phyloP scores from a whole-genome alignment of 2,888 invertebrate species.

The Tachina lurida region DNA sequence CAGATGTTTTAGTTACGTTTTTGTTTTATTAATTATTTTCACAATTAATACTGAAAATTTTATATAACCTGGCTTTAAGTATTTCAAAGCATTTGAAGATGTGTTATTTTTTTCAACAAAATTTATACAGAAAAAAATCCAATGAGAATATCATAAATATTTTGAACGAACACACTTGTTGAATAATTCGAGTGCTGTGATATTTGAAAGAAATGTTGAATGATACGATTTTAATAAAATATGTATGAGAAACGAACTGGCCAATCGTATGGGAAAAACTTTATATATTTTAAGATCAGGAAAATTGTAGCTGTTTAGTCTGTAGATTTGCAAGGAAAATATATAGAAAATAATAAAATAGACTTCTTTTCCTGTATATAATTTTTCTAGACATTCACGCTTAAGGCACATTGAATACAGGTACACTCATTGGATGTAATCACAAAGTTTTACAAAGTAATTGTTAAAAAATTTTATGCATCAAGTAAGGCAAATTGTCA shows the following conservation, averaged over 20 bases:
- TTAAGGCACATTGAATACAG: too few relatives aligned
- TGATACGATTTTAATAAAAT: background rate
- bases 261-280: conserved; percentile 24
- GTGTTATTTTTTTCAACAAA: conserved; percentile 10
- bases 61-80: background rate
- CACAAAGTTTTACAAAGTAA: too few relatives aligned
- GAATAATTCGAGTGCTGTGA: conserved; percentile 7
- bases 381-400: too few relatives aligned
- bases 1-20: too few relatives aligned
- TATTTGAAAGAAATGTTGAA: conserved; percentile 20
- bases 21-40: too few relatives aligned
- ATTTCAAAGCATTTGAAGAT: background rate
- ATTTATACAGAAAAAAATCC: background rate
- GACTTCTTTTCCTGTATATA: too few relatives aligned
- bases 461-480: too few relatives aligned
- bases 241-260: conserved; percentile 41
- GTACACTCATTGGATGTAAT: too few relatives aligned
- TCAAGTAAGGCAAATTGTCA: too few relatives aligned
- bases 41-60: background rate
- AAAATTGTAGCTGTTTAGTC: conserved; percentile 35
- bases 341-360: too few relatives aligned
- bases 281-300: background rate
- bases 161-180: conserved; percentile 32
- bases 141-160: conserved; percentile 15
- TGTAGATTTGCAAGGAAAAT: background rate